Evolutionary conservation across 1,140 invertebrate genomes (phyloP), one percentile per base, ranked within the genome.

Genomic region (Trichomalopsis sarcophagae): DNA sequence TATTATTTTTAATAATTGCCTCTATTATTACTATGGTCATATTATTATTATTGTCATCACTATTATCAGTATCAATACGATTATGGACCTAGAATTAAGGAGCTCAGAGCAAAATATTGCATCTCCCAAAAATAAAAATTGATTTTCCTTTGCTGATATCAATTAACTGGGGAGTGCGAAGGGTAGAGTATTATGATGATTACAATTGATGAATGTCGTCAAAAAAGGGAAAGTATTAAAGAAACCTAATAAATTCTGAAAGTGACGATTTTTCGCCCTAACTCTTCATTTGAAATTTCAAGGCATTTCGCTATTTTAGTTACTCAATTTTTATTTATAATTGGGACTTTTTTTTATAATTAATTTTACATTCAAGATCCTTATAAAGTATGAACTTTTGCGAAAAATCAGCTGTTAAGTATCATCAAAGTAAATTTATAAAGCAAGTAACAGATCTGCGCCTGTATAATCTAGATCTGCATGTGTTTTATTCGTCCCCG

Each of bases 21-120:
- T 82, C 77, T 85, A 87, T 87, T 84, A 88, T 86, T 87, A 88
- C 85, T 69, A 85, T 82, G 66, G 66, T 62, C 17, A 62, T n/a
- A 50, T 86, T 85, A 68, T 68, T 74, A 89, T 68, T 17, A 80
- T 80, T 80, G 78, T 80, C 30, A 69, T 40, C 62, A 44, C 81
- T 87, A 89, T 86, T 88, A 85, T 87, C 84, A 88, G 84, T 87
- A 87, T 84, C 84, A 86, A 44, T 85, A 87, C 86, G 66, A 84
- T 82, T 87, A 87, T 74, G 30, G 50, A 81, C 87, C 27, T 87
- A 88, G 81, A 78, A 69, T 87, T 87, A 89, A 88, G 84, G 87
- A 87, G 86, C 87, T 87, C 87, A 82, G 87, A 87, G 84, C 81
- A 86, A 81, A 76, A 84, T 88, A 84, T 87, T 86, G 87, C 84